Base-by-base conservation (phyloP, 2,888 invertebrate genomes). In the Brachylomia viminalis region DNA sequence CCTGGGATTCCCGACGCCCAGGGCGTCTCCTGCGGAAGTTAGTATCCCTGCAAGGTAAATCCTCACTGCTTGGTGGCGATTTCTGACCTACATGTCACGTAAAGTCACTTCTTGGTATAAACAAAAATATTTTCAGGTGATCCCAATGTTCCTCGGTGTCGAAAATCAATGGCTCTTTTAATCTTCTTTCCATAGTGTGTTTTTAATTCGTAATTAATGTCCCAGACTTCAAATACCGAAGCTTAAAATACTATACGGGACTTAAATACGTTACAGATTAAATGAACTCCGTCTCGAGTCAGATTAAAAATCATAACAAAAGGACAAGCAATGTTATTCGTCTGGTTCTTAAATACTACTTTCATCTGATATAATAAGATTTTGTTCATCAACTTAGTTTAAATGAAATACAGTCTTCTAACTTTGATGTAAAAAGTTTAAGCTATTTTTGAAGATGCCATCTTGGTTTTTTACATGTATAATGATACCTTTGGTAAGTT, bases 401-500 rank as follows among this genome's bases (percentile, higher is more conserved):
- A 82, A 84, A 75, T 84, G 11, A 81, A 82, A 62, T 42, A 74
- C 59, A 58, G 67, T 49, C 58, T 42, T 30, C 47, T 62, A 75
- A 80, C 71, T 83, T 74, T 72, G 52, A 82, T 83, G 56, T 61
- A 73, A 82, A 77, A 85, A 77, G 66, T 85, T 83, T 47, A 33
- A 82, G 38, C 47, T 38, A 6, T 61, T 54, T 84, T 65, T 69
- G 20, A 59, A 56, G 64, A 75, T 68, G 23, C 17, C 10, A 62
- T 69, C 56, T 84, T 56, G 13, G 62, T 68, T 52, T 64, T 80
- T 68, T 59, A 27, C n/a, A 23, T 15, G 15, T 52, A 11, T 47
- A 56, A 47, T 65, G 0, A 54, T 79, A 67, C 20, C 77, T 56
- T 67, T 77, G 42, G 42, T 49, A 56, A 56, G 15, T 82, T 77